These are phyloP conservation scores for Tarsius wallacei DNA, from an alignment of 2,797 vertebrate species.

Conservation along the genomic window DNA sequence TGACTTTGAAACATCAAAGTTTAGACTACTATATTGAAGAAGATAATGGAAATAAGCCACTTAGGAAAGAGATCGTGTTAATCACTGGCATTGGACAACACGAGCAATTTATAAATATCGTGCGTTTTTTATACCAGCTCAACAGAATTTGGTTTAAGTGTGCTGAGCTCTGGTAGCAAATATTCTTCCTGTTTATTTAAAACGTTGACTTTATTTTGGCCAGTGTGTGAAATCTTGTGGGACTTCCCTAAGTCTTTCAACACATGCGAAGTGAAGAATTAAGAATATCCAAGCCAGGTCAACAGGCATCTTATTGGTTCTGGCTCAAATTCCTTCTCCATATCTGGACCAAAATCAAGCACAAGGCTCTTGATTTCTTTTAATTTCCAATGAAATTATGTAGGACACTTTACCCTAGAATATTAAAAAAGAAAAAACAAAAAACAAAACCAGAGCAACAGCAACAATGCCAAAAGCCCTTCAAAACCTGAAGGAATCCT, in stretches of 20 bases:
- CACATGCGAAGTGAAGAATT: slow-evolving; percentile 35
- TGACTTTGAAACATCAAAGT: background rate
- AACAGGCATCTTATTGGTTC: background rate
- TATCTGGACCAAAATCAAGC: slow-evolving; percentile 18
- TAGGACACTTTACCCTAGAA: background rate
- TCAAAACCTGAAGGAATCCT: background rate
- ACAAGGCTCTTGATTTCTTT: background rate
- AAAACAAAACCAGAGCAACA: background rate
- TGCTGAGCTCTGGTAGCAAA: background rate
- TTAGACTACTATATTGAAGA: background rate
- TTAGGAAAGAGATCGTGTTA: background rate
- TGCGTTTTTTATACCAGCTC: slow-evolving; percentile 12
- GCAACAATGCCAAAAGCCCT: background rate
- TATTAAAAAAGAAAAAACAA: background rate
- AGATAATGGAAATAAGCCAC: background rate
- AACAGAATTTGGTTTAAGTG: slow-evolving; percentile 52
- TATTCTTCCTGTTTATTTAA: slow-evolving; percentile 35
- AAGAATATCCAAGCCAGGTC: background rate
- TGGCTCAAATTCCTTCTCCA: background rate
- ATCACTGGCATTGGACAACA: background rate
- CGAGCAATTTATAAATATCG: background rate
- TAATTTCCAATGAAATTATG: background rate
- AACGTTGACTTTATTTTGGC: slow-evolving; percentile 28
- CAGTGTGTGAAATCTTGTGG: background rate
- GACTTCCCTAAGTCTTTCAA: slow-evolving; percentile 53